Base-by-base conservation (phyloP, 2,113 vertebrate genomes). In the Sorex araneus region DNA sequence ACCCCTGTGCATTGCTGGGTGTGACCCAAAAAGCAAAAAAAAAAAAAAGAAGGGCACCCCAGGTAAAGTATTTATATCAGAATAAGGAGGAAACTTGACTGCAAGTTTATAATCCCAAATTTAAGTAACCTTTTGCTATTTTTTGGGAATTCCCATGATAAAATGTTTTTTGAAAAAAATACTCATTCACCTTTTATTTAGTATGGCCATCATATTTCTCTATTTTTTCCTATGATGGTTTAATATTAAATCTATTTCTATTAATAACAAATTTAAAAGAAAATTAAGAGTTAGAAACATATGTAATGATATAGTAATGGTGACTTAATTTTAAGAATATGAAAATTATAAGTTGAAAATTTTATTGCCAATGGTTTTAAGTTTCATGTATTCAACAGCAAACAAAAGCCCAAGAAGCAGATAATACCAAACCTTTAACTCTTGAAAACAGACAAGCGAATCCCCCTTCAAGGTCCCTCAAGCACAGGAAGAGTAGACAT, bases 221-320 rank as follows among this genome's bases (percentile, higher is more conserved):
- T 73, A 67, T 89, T 50, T 50, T 47, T 50, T 50, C 13, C 64
- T 86, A 1, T 50, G 25, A 13, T 70, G 27, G 3, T 73, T 64
- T 3, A 89, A 71, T 89, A 8, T 40, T 73, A 86, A 80, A 34
- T 78, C 74, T 78, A 40, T 19, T 25, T 91, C 32, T 67, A 77
- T 91, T 36, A 80, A 15, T 47, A 82, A 94, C 86, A 64, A 19
- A 83, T 30, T 76, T 90, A 36, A 6, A 67, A 90, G 36, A 76
- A 76, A 78, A 34, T 63, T 57, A 57, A 43, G 67, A 85, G 54
- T 74, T 85, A 73, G 50, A 91, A 90, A 45, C 89, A 21, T 4
- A 40, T 60, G n/a, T 40, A 75, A 30, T 76, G 32, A 87, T n/a
- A 18, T 73, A 84, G 66, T 89, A 60, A 54, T 87, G 12, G 66